These are phyloP conservation scores for Pipa parva DNA, from an alignment of 2,113 vertebrate species.

Conservation along the genomic window DNA sequence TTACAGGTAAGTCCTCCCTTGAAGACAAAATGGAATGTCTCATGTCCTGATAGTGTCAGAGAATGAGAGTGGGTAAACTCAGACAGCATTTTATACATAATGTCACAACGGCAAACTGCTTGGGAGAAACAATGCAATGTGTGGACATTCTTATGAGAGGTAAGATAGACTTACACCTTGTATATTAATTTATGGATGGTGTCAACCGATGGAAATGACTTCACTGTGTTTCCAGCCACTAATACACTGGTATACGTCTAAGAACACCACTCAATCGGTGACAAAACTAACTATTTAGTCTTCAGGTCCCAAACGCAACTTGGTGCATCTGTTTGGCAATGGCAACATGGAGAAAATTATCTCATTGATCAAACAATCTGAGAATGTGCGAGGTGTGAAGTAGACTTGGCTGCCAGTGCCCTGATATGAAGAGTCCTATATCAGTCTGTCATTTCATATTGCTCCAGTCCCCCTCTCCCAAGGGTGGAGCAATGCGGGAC, in stretches of 20 bases:
- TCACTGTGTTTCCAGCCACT: neutral
- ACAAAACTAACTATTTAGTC: neutral
- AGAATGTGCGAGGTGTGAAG: neutral
- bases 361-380: neutral
- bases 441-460: neutral
- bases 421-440: neutral
- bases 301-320: neutral
- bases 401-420: neutral
- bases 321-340: neutral
- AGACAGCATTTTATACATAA: too few species aligned
- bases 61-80: too few species aligned
- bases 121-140: too few species aligned
- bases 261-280: neutral
- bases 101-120: too few species aligned
- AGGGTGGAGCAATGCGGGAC: too few species aligned
- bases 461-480: neutral
- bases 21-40: too few species aligned
- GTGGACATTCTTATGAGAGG: neutral
- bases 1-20: too few species aligned
- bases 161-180: neutral
- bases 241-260: neutral
- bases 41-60: too few species aligned
- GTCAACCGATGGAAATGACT: neutral
- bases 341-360: neutral
- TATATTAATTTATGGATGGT: neutral